Evolutionary conservation across 2,888 invertebrate genomes (phyloP).

Genomic region (Protonemura montana): DNA sequence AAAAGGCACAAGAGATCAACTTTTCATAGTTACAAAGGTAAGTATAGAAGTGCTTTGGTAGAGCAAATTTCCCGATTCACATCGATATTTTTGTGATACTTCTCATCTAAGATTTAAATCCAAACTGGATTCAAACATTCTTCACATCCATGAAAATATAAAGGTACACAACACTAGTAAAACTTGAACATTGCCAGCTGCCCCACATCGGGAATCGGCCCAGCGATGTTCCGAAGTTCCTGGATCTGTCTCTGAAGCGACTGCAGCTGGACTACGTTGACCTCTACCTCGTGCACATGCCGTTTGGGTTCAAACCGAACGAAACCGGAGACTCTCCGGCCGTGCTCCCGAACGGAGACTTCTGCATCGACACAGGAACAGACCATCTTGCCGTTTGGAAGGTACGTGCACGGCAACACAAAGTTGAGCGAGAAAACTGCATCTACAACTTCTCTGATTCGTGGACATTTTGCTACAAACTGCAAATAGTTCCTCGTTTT

Average conservation of each 20-base stretch:
- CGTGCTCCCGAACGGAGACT: slow-evolving; percentile 54
- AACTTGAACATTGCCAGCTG: slow-evolving; percentile 49
- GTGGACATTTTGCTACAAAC: too few relatives aligned
- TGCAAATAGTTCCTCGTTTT: too few relatives aligned
- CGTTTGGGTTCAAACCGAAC: slow-evolving; percentile 54
- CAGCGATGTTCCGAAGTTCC: slow-evolving; percentile 53
- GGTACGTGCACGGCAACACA: slow-evolving; percentile 43
- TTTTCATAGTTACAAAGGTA: slow-evolving; percentile 86
- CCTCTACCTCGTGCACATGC: slow-evolving; percentile 59
- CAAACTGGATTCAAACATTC: too few relatives aligned
- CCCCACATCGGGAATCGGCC: slow-evolving; percentile 53
- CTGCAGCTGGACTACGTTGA: slow-evolving; percentile 59
- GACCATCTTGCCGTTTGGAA: slow-evolving; percentile 60
- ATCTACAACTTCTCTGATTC: too few relatives aligned
- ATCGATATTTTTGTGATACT: too few relatives aligned
- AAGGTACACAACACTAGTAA: neutral
- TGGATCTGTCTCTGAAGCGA: slow-evolving; percentile 54
- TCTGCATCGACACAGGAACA: slow-evolving; percentile 54
- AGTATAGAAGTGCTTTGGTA: too few relatives aligned
- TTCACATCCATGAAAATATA: too few relatives aligned
- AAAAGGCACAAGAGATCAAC: slow-evolving; percentile 71
- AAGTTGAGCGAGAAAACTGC: too few relatives aligned
- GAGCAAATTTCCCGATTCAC: too few relatives aligned
- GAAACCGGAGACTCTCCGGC: slow-evolving; percentile 55
- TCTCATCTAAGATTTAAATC: too few relatives aligned